These are phyloP conservation scores for Colostygia pectinataria DNA, from an alignment of 2,888 invertebrate genomes.

Conservation along the genomic window DNA sequence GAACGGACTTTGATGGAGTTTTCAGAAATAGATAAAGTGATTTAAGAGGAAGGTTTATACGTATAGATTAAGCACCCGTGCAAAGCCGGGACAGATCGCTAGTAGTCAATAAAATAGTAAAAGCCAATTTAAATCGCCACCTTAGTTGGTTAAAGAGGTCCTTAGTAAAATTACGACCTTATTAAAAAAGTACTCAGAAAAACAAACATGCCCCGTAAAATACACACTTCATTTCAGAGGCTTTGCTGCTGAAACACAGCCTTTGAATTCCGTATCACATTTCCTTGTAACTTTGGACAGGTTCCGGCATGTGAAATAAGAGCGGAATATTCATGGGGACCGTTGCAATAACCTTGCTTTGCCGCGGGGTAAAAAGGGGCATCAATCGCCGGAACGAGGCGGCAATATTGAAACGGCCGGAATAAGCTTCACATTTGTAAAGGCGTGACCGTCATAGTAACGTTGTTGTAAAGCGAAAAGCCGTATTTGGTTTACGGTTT, in stretches of 20 bases:
- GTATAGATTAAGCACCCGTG: too few species aligned
- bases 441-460: too few species aligned
- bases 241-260: constrained; percentile 30
- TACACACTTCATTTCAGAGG: constrained; percentile 4
- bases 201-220: constrained; percentile 9
- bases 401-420: constrained; percentile 16
- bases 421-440: not conserved
- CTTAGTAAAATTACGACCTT: too few species aligned
- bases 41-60: too few species aligned
- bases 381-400: constrained; percentile 29
- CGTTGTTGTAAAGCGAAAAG: too few species aligned
- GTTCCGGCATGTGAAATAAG: constrained; percentile 32
- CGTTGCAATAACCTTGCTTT: constrained; percentile 16
- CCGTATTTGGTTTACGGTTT: too few species aligned
- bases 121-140: too few species aligned
- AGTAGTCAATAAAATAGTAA: too few species aligned
- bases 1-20: too few species aligned
- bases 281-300: constrained; percentile 30
- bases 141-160: too few species aligned
- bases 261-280: constrained; percentile 33
- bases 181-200: not conserved
- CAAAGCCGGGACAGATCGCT: too few species aligned
- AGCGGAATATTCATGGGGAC: constrained; percentile 36
- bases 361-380: constrained; percentile 22
- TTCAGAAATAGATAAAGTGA: too few species aligned